Percentiles rank a stretch among this genome's conserved stretches.
Evolutionary conservation across 1,140 invertebrate genomes (phyloP).

Genomic region (Macrobrachium nipponense): DNA sequence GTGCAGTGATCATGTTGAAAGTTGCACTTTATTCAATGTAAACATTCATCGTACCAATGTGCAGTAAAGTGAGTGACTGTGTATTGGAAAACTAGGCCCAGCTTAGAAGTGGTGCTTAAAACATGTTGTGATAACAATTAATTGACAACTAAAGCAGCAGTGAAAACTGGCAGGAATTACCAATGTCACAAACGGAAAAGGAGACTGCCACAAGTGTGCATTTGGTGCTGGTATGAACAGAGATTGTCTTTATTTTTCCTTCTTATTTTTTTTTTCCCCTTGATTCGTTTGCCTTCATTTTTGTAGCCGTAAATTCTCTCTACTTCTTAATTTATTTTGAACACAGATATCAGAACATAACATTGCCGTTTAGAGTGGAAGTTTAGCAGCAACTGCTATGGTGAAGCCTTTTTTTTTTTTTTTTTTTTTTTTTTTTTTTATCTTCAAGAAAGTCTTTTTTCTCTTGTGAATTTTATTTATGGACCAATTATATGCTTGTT

Average conservation of each 20-base stretch:
- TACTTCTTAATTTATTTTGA: not conserved
- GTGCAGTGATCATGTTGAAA: not conserved
- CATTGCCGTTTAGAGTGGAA: not conserved
- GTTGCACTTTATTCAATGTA: too few species aligned
- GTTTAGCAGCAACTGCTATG: conserved; percentile 12
- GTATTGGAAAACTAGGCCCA: too few species aligned
- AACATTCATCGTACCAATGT: too few species aligned
- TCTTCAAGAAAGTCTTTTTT: too few species aligned
- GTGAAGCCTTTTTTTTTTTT: too few species aligned
- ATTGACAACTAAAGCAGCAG: conserved; percentile 13
- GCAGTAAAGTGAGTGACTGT: too few species aligned
- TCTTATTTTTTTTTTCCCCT: not conserved
- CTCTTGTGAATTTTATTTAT: too few species aligned
- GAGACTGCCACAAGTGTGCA: conserved; percentile 29
- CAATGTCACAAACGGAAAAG: not conserved
- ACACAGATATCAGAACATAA: not conserved
- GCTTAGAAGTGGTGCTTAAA: not conserved
- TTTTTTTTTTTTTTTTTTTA: too few species aligned
- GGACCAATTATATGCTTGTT: too few species aligned
- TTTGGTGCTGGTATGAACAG: conserved; percentile 44
- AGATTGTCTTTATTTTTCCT: conserved; percentile 3
- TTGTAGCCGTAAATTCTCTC: conserved; percentile 11
- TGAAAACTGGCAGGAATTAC: conserved; percentile 1
- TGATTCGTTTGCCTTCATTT: conserved; percentile 11
- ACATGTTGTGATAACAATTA: conserved; percentile 1